Percentiles rank a stretch among this genome's conserved stretches.
Evolutionary conservation across 2,888 invertebrate species (phyloP).

Genomic region (Lasioglossum villosulum): DNA sequence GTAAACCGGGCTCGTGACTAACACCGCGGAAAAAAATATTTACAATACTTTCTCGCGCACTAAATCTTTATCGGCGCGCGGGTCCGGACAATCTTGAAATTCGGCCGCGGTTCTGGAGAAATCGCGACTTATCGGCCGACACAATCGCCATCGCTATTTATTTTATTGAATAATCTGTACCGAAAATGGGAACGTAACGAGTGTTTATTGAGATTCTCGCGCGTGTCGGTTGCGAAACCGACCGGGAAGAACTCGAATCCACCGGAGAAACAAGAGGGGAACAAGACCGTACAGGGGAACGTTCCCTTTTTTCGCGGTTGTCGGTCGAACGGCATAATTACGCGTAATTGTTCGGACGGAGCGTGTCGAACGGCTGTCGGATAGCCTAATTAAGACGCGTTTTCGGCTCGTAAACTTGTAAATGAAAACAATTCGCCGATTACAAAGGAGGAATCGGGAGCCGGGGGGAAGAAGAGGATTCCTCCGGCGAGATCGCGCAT

Average conservation of each 20-base stretch:
- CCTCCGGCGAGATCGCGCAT: constrained; percentile 32
- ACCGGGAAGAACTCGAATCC: background rate
- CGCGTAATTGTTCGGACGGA: constrained; percentile 9
- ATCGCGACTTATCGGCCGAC: constrained; percentile 5
- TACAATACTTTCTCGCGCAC: constrained; percentile 24
- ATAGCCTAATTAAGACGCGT: constrained; percentile 10
- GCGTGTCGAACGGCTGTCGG: background rate
- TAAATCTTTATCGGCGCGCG: constrained; percentile 18
- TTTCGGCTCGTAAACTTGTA: constrained; percentile 21
- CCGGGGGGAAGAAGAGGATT: background rate
- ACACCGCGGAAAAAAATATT: constrained; percentile 39
- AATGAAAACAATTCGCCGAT: constrained; percentile 25
- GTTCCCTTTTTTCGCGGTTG: background rate
- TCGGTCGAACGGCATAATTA: background rate
- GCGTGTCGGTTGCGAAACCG: constrained; percentile 7
- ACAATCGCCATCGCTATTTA: constrained; percentile 16
- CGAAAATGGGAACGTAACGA: background rate
- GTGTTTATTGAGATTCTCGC: constrained; percentile 7
- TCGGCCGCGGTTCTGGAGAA: constrained; percentile 24
- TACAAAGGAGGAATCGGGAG: background rate
- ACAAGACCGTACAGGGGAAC: background rate
- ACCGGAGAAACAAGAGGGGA: background rate
- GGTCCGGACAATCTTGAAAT: constrained; percentile 14
- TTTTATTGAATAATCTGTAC: constrained; percentile 1
- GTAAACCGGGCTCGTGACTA: background rate